Evolutionary conservation across 2,888 invertebrate genomes (phyloP), one percentile per base, ranked within the genome.

Genomic region (Leuctra nigra): DNA sequence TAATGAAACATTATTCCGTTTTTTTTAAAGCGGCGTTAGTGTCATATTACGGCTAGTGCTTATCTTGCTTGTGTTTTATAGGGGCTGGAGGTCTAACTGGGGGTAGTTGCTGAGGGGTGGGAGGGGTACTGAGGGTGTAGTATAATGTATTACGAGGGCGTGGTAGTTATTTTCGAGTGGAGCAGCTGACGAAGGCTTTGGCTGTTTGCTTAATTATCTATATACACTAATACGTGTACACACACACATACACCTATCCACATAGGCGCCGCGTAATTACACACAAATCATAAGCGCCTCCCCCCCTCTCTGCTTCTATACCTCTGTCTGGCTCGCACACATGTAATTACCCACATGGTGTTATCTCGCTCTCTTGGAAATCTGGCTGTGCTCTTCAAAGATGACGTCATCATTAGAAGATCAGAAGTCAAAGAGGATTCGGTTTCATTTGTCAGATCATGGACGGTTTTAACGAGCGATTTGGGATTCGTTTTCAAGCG

Each of bases 171-270:
- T 50, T 50, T 50, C 50, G 20, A 50, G 50, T 35, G 50, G 18
- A 29, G 18, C 50, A 50, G 50, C 50, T 50, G 50, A 50, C 50
- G 50, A 50, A 9, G 35, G 50, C 50, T 50, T 35, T 50, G 55
- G 53, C 55, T 60, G 59, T 60, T 60, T 60, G 59, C 57, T 60
- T 60, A 60, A 60, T 60, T 60, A 60, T 60, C 59, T 57, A 35
- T 50, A 50, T 33, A 50, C 50, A 50, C 35, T 33, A 22, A 50
- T 6, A 50, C n/a, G n/a, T n/a, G n/a, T n/a, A n/a, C 35, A 35
- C 35, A 33, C 50, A 50, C 35, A 48, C 29, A 48, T 13, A 25
- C 33, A 4, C 35, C 4, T 38, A 22, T 16, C 22, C 47, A 47
- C 3, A 11, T 4, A 47, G 25, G 35, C 20, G 11, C 18, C 13